phyloP scores from a whole-genome alignment of 2,797 vertebrate species.

The Phalanger gymnotis region DNA sequence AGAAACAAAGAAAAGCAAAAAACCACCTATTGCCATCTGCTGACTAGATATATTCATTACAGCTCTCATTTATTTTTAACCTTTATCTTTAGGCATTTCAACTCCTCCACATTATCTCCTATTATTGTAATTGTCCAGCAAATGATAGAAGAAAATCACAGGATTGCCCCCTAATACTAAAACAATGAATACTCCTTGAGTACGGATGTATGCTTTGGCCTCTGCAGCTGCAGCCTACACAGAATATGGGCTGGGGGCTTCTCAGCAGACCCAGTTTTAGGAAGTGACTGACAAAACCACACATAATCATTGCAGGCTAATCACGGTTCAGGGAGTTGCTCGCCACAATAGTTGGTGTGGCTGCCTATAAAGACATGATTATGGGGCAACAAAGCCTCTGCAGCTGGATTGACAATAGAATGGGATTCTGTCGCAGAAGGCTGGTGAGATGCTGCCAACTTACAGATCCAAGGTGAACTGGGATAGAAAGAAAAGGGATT shows the following conservation, averaged over 20 bases:
- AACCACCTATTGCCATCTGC: not conserved
- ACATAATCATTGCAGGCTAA: constrained; percentile 50
- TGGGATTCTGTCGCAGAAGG: constrained; percentile 46
- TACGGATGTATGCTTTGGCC: not conserved
- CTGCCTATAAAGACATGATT: constrained; percentile 60
- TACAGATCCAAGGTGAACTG: constrained; percentile 45
- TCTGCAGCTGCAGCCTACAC: constrained; percentile 42
- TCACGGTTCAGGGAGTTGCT: constrained; percentile 30
- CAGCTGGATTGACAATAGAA: constrained; percentile 59
- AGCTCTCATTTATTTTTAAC: constrained; percentile 48
- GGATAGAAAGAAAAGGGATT: constrained; percentile 24
- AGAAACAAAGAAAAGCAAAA: constrained; percentile 34
- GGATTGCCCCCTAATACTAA: constrained; percentile 43
- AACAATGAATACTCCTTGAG: constrained; percentile 44
- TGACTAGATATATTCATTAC: constrained; percentile 27
- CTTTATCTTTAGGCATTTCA: constrained; percentile 3
- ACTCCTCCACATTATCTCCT: constrained; percentile 19
- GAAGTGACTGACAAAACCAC: constrained; percentile 66
- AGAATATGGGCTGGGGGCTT: constrained; percentile 19
- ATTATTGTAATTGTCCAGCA: constrained; percentile 37
- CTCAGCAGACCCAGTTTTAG: constrained; percentile 36
- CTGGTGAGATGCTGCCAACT: constrained; percentile 2
- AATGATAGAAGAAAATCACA: constrained; percentile 26
- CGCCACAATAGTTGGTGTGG: not conserved
- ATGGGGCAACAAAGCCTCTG: constrained; percentile 41